Base-by-base conservation (phyloP, 2,888 invertebrate genomes). In the Drosophila yooni region DNA sequence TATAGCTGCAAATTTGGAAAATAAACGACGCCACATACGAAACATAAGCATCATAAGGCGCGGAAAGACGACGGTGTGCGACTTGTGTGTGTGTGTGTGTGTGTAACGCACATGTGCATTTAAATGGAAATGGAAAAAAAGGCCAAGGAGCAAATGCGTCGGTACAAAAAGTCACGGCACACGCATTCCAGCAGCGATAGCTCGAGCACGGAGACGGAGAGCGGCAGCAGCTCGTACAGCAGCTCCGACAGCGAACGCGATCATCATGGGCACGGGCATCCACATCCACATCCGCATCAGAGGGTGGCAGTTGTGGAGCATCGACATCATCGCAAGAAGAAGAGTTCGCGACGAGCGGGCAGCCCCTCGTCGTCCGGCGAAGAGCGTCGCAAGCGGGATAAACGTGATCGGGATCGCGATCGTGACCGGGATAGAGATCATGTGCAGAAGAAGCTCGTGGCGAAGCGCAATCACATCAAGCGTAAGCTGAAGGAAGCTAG, bases 291-390 rank as follows among this genome's bases (percentile, higher is more conserved):
- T 58, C 82, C 74, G 10, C 80, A 90, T 59, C 79, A 81, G 31
- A 81, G 89, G 21, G 57, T 43, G 2, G 31, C 40, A 3, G 62
- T 69, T 7, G 72, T 53, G 0, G 89, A 89, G 31, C 79, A 90
- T 0, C 91, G 91, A 0, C 91, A 94, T 52, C 92, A 94, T 70
- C 94, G 94, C 71, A 94, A 94, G 40, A 92, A 95, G 93, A 93
- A 93, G 82, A 71, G 79, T 29, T 67, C 94, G 60, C 94, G 95
- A 40, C 87, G 84, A 0, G 82, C 87, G 0, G 80, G 83, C 46
- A 85, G 89, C 53, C 69, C 68, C 0, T 95, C 96, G 13, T 96
- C 96, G 13, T 96, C 96, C 5, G 96, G 96, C 76, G 92, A 93
- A 64, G 90, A 93, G 58, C 87, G 91, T 2, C 90, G 92, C 0